Conservation (phyloP, 2,888 invertebrate genomes). For the Andrena marginata region DNA sequence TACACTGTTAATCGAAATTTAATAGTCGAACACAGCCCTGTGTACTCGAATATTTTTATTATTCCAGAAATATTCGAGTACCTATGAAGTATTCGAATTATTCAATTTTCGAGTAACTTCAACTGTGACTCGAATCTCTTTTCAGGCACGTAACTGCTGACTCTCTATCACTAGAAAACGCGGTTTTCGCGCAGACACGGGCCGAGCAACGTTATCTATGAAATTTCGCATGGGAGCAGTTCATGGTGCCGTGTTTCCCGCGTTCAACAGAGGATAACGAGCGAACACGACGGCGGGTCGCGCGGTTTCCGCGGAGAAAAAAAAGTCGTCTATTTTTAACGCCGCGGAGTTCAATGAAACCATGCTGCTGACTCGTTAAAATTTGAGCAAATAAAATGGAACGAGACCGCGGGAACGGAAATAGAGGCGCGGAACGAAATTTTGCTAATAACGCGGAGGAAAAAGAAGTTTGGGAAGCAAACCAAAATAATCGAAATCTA, state of each 20-base stretch:
- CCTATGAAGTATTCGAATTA: too few species aligned
- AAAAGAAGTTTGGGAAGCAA: background rate
- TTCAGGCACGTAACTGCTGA: background rate
- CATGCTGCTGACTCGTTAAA: slow-evolving; percentile 6
- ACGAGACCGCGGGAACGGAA: background rate
- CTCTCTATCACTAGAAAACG: background rate
- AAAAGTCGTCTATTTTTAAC: slow-evolving; percentile 13
- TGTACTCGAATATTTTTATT: too few species aligned
- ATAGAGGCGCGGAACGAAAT: background rate
- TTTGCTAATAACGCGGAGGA: background rate
- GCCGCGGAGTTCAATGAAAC: slow-evolving; percentile 12
- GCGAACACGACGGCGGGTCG: background rate
- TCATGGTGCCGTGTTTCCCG: slow-evolving; percentile 18
- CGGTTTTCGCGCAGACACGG: background rate
- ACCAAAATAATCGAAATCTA: too few species aligned
- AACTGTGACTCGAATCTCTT: background rate
- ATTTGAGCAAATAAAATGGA: slow-evolving; percentile 6
- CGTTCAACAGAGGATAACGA: slow-evolving; percentile 11
- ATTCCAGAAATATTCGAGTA: too few species aligned
- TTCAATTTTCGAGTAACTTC: too few species aligned
- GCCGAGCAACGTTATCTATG: background rate
- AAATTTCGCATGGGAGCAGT: slow-evolving; percentile 18
- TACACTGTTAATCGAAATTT: too few species aligned
- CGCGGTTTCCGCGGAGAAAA: background rate
- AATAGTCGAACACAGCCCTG: too few species aligned